A percentile compares a stretch with the other conserved stretches of the same genome.
phyloP scores from a whole-genome alignment of 1,140 invertebrate species.

The Leptonema lineaticorne region DNA sequence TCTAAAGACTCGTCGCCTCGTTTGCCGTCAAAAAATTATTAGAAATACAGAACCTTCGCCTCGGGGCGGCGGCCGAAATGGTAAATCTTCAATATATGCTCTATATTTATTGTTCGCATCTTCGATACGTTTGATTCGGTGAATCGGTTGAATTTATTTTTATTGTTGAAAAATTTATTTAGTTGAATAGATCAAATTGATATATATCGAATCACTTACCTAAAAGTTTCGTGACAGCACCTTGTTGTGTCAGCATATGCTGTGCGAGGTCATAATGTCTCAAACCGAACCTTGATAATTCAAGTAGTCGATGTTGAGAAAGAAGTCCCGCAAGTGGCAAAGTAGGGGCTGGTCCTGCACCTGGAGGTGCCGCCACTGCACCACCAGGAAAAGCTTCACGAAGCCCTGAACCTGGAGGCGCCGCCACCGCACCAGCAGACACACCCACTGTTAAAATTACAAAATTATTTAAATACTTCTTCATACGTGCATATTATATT shows the following conservation, averaged over 20 bases:
- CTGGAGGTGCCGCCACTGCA: constrained; percentile 52
- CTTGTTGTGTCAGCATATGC: constrained; percentile 85
- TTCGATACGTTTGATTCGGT: no score
- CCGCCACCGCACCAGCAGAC: constrained; percentile 53
- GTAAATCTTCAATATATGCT: no score
- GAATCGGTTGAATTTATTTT: no score
- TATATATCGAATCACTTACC: constrained; percentile 59
- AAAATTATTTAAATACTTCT: neutral
- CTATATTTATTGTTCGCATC: neutral
- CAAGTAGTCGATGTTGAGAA: constrained; percentile 73
- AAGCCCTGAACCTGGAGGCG: constrained; percentile 47
- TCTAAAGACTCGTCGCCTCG: neutral
- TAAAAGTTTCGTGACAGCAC: constrained; percentile 86
- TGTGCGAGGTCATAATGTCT: constrained; percentile 87
- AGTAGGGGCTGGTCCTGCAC: constrained; percentile 56
- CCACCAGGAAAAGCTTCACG: constrained; percentile 47
- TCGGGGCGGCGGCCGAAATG: no score
- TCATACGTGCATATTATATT: no score
- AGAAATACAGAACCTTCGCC: no score
- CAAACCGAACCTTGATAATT: constrained; percentile 79
- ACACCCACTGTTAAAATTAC: neutral
- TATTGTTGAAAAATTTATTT: no score
- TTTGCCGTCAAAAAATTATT: neutral
- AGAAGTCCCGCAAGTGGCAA: constrained; percentile 65
- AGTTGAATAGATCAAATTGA: constrained; percentile 23